Evolutionary conservation across 2,888 invertebrate genomes (phyloP).

Genomic region (Elmis aenea): DNA sequence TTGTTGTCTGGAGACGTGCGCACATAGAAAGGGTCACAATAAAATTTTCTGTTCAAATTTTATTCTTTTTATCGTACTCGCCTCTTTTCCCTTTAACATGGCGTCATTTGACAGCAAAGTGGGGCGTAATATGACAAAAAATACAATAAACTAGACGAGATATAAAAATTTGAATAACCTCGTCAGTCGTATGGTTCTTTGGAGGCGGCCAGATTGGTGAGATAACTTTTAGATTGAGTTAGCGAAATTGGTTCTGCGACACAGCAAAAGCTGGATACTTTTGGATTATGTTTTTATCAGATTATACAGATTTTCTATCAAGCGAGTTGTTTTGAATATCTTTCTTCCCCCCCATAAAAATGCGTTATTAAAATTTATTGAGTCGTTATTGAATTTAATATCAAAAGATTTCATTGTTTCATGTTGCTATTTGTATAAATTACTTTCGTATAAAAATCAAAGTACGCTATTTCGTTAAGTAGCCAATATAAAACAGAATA

Average conservation of each 20-base stretch:
- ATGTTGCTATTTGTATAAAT: too few relatives aligned
- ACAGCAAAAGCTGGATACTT: conserved; percentile 22
- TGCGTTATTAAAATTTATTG: too few relatives aligned
- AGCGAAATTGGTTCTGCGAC: conserved; percentile 13
- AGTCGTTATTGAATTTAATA: too few relatives aligned
- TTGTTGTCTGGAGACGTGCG: too few relatives aligned
- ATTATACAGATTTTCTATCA: conserved; percentile 27
- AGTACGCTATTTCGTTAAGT: too few relatives aligned
- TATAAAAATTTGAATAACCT: conserved; percentile 28
- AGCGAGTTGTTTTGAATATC: neutral
- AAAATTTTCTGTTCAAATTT: neutral
- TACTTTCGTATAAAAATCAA: too few relatives aligned
- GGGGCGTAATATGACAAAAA: conserved; percentile 20
- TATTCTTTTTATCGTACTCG: neutral
- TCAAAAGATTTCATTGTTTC: too few relatives aligned
- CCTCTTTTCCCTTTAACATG: conserved; percentile 1
- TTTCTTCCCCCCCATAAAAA: too few relatives aligned
- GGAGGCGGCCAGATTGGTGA: conserved; percentile 22
- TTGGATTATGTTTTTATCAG: conserved; percentile 29
- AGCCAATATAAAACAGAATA: too few relatives aligned
- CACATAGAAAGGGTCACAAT: neutral
- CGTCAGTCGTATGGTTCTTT: conserved; percentile 24
- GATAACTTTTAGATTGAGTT: conserved; percentile 27
- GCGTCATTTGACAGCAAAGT: conserved; percentile 19
- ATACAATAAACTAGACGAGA: conserved; percentile 22